Base-by-base conservation (phyloP, 2,113 vertebrate genomes). In the Aphyosemion australe region DNA sequence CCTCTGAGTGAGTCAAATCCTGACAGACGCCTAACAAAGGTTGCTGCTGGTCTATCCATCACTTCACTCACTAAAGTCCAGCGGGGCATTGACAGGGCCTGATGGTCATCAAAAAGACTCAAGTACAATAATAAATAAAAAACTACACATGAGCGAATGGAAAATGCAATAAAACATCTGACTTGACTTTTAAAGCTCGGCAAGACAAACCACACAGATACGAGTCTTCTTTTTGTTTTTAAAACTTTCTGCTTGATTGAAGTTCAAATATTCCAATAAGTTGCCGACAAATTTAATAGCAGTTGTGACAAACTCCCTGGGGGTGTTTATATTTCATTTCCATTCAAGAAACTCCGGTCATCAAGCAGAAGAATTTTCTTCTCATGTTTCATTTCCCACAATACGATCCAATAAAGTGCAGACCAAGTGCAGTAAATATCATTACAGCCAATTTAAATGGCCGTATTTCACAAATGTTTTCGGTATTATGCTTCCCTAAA, bases 341-440 rank as follows among this genome's bases (percentile, higher is more conserved):
- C 49, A 80, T 60, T 75, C 59, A 72, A 70, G 15, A 61, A 82
- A 72, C 64, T 46, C 39, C 69, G 69, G 69, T 89, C 80, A 75
- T 76, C 78, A 82, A 82, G 84, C 57, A 79, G 45, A 62, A 73
- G 58, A 63, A 54, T 76, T 85, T 86, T 73, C 78, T 64, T 60
- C 55, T 81, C 74, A 80, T 73, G 66, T 79, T 73, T 69, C 19
- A 85, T 89, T 91, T 90, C 88, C 90, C 89, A 89, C 85, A 87
- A 83, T 84, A 80, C 59, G 76, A 71, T 80, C 87, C 64, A 87
- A 85, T 88, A 74, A 87, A 88, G 87, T 84, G 65, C 79, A 71
- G 79, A 88, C 89, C 90, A 91, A 77, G 85, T 91, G 90, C 79
- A 78, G 72, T 84, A 91, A 91, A 91, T 88, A 82, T 90, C 87